Evolutionary conservation across 2,888 invertebrate species (phyloP).

Genomic region (Chydorus sphaericus): DNA sequence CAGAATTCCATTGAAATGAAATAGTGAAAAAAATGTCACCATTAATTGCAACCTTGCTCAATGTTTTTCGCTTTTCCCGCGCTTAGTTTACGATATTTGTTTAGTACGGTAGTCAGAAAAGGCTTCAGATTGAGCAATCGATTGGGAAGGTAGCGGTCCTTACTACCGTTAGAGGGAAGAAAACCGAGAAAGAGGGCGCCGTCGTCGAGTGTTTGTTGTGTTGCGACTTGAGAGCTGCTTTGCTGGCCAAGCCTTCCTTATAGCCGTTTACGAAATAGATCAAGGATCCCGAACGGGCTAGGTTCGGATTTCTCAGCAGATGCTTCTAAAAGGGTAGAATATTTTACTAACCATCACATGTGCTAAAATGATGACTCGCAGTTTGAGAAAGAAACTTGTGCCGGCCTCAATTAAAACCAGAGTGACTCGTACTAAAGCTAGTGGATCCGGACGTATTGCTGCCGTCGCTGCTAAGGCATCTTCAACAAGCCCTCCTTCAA

Average conservation of each 20-base stretch:
- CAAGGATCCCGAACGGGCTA: background rate
- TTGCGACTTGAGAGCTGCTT: background rate
- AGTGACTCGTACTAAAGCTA: background rate
- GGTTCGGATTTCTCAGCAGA: too few relatives aligned
- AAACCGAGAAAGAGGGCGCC: background rate
- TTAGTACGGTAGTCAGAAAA: background rate
- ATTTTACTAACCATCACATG: too few relatives aligned
- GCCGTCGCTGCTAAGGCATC: too few relatives aligned
- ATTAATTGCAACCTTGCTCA: too few relatives aligned
- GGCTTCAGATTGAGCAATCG: background rate
- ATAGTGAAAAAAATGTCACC: too few relatives aligned
- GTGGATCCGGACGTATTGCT: background rate
- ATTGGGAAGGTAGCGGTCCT: background rate
- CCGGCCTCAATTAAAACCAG: background rate
- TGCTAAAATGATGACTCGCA: constrained; percentile 4
- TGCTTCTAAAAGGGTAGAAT: too few relatives aligned
- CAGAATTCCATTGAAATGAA: too few relatives aligned
- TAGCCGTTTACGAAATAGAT: too few relatives aligned
- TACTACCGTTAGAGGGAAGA: background rate
- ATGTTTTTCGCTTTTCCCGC: too few relatives aligned
- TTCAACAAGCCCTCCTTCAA: too few relatives aligned
- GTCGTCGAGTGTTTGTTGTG: background rate
- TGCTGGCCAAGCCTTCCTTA: background rate
- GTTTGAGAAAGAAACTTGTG: background rate
- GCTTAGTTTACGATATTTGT: too few relatives aligned